A percentile compares a stretch with the other conserved stretches of the same genome.
Conservation (phyloP, 2,113 vertebrate genomes). For the Eolophus roseicapilla region DNA sequence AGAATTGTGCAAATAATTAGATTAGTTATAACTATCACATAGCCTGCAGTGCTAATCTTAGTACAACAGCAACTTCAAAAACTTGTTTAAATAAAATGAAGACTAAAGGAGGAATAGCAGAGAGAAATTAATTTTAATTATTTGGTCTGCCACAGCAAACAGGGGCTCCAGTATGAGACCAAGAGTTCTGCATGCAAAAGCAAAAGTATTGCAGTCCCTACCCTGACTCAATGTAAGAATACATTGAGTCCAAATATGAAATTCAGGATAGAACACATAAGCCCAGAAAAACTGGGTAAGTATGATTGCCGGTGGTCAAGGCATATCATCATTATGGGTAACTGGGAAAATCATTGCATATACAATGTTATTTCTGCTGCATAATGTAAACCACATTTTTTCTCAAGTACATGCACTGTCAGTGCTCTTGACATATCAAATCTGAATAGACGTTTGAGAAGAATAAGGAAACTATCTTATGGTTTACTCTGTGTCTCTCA, state of each 20-base stretch:
- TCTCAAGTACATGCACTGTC: background rate
- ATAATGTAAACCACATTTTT: background rate
- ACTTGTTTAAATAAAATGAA: background rate
- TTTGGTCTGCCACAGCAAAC: background rate
- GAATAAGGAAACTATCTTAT: background rate
- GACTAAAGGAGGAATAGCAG: background rate
- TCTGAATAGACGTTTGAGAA: background rate
- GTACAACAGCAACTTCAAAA: background rate
- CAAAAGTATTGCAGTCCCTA: background rate
- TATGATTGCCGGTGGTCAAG: background rate
- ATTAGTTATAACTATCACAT: background rate
- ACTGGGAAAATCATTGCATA: background rate
- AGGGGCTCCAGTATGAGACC: background rate
- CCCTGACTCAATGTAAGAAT: background rate
- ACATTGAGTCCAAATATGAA: background rate
- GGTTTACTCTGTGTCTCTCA: background rate
- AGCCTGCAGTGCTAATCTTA: background rate
- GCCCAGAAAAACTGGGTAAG: background rate
- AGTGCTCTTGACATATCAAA: background rate
- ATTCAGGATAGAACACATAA: background rate
- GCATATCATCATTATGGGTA: background rate
- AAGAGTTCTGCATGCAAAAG: background rate
- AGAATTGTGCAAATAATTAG: background rate
- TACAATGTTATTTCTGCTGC: background rate
- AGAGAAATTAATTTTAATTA: background rate